phyloP scores from a whole-genome alignment of 2,113 vertebrate genomes.

The Stegastes partitus region DNA sequence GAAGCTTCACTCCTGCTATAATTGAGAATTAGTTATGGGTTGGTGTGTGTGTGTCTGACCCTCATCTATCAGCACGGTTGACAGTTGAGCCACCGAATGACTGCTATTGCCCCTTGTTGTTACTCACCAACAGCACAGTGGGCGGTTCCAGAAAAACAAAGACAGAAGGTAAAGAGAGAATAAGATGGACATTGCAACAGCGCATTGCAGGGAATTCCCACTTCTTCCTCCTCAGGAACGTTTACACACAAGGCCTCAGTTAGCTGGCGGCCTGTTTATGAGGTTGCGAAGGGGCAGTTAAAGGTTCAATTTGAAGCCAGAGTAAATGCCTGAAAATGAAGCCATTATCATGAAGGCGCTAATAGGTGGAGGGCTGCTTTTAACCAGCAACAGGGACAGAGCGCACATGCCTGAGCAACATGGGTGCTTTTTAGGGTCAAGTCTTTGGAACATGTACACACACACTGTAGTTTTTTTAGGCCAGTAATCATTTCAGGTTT shows the following conservation, averaged over 20 bases:
- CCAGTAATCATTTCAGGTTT: slow-evolving; percentile 8
- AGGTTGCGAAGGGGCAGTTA: slow-evolving; percentile 48
- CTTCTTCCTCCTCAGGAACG: neutral
- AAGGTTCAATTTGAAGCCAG: slow-evolving; percentile 60
- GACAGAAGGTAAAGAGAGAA: slow-evolving; percentile 36
- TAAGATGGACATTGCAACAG: slow-evolving; percentile 6
- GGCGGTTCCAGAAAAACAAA: slow-evolving; percentile 57
- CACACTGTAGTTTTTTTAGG: neutral
- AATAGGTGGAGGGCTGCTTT: slow-evolving; percentile 56
- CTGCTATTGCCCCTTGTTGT: slow-evolving; percentile 58
- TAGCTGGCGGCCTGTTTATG: slow-evolving; percentile 34
- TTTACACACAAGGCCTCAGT: slow-evolving; percentile 25
- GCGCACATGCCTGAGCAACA: slow-evolving; percentile 44
- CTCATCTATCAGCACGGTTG: slow-evolving; percentile 73
- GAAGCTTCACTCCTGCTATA: slow-evolving; percentile 42
- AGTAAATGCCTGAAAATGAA: slow-evolving; percentile 35
- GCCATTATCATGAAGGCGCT: slow-evolving; percentile 48
- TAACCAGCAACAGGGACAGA: slow-evolving; percentile 42
- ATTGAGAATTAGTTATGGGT: slow-evolving; percentile 75
- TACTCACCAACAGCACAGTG: slow-evolving; percentile 44
- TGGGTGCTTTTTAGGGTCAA: slow-evolving; percentile 24
- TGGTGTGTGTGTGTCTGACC: slow-evolving; percentile 41
- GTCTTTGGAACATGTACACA: neutral
- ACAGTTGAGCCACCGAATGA: slow-evolving; percentile 63
- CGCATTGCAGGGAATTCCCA: slow-evolving; percentile 56